Evolutionary conservation across 2,797 vertebrate species (phyloP).

Genomic region (Enteromius thamalakanensis): DNA sequence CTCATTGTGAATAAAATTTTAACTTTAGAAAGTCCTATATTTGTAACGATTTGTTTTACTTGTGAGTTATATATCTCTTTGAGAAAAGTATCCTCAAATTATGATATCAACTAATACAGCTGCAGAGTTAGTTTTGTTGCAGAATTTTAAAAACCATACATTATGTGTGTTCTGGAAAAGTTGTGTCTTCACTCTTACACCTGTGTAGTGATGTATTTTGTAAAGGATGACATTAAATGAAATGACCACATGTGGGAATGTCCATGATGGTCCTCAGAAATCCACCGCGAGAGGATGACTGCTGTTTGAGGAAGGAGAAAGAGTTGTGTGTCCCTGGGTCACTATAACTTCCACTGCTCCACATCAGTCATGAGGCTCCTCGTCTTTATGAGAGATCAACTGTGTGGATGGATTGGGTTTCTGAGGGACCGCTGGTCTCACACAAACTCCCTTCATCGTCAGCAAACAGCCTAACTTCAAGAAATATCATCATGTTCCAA

Average conservation of each 20-base stretch:
- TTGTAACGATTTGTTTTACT: not conserved
- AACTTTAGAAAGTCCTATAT: not conserved
- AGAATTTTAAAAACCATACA: not conserved
- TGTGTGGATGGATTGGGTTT: slow-evolving; percentile 71
- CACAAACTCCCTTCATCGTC: slow-evolving; percentile 15
- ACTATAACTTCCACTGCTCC: slow-evolving; percentile 69
- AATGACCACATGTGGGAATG: slow-evolving; percentile 45
- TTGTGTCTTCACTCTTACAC: slow-evolving; percentile 6
- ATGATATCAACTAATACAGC: not conserved
- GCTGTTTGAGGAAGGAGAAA: slow-evolving; percentile 57
- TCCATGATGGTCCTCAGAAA: slow-evolving; percentile 54
- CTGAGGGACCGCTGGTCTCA: slow-evolving; percentile 64
- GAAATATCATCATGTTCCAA: slow-evolving; percentile 7
- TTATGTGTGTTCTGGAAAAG: slow-evolving; percentile 4
- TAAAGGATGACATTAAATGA: slow-evolving; percentile 36
- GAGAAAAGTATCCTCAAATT: not conserved
- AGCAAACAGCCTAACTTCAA: slow-evolving; percentile 13
- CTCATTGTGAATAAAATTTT: not conserved
- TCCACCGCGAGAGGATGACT: slow-evolving; percentile 62
- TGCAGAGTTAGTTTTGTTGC: not conserved
- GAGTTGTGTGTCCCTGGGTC: slow-evolving; percentile 76
- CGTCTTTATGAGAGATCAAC: slow-evolving; percentile 75
- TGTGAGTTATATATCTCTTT: not conserved
- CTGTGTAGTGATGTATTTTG: slow-evolving; percentile 45
- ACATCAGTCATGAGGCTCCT: slow-evolving; percentile 71